Base-by-base conservation (phyloP, 1,140 invertebrate genomes). In the Mylabris phalerata region DNA sequence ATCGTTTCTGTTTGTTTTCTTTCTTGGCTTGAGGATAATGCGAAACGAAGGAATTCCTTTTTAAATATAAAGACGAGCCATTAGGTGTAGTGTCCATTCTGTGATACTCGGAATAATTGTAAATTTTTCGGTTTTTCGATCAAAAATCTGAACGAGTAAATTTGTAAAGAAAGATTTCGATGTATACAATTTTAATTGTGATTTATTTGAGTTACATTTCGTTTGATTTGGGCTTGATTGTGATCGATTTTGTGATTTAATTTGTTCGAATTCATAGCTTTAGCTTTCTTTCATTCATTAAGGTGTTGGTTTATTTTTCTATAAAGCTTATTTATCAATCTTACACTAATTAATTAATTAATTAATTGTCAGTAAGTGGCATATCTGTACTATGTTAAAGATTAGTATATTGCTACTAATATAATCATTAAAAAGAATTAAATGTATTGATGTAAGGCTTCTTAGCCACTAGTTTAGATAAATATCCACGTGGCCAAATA, bases 1-100 rank as follows among this genome's bases (percentile, higher is more conserved):
- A 19, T 19, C 19, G 19, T 19, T 19, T 19, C 19, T 19, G 19
- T 19, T 19, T 2, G 19, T 19, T 19, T 19, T 19, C 19, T 19
- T 19, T 19, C 19, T 2, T 2, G 19, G 19, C 19, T 19, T 19
- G 19, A 19, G 1, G 19, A 19, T 19, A 19, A 19, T 19, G 19
- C 19, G 19, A 19, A 19, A 19, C 19, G 19, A 19, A 19, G 19
- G 19, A 19, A 19, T 19, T 32, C 32, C 7, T 32, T 32, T 32
- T 32, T 32, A 32, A 5, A 5, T 4, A 32, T 32, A 32, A 4
- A 72, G 72, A 74, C 67, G 67, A 70, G 69, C 72, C 70, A 72
- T 66, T 74, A 74, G 72, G 63, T 69, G 69, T 74, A 73, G 71
- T 73, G 63, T 74, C 69, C 66, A 71, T 74, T 72, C 72, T 74